Base-by-base conservation (phyloP, 2,888 invertebrate genomes). In the Meteorus colon region DNA sequence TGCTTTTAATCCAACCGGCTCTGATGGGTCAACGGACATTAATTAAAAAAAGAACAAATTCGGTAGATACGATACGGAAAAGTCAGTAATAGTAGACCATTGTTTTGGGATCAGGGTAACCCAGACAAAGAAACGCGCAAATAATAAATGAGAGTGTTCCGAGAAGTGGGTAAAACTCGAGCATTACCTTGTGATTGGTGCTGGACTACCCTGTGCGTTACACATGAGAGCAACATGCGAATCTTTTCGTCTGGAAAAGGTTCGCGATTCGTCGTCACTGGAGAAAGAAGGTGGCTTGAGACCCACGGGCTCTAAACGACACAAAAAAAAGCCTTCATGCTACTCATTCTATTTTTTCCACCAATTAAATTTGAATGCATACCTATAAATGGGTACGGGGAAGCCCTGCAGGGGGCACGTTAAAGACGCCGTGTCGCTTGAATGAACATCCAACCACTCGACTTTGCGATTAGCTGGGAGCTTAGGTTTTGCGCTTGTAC, bases 391-490 rank as follows among this genome's bases (percentile, higher is more conserved):
- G 78, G 88, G 87, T 86, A 94, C 92, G 83, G 95, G 95, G 90
- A 92, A 94, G 84, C 94, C 95, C 92, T 95, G 95, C 81, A 95
- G 94, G 89, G 94, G 94, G 89, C 95, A 95, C 86, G 94, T 91
- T 82, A 95, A 89, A 78, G 85, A 84, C 51, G 83, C 76, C n/a
- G 83, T 79, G 19, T 69, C 81, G 66, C 65, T 76, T 45, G 80
- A 77, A 59, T 76, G 81, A 34, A 82, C 84, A 45, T 89, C 89
- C 62, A 89, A 84, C 80, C 88, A 89, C 79, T 89, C 89, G 74
- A 89, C 83, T 83, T 89, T 90, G 77, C 89, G 86, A 81, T 86
- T 86, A 51, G 88, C 84, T 48, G 87, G 86, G 70, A 88, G 83
- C 82, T 88, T 88, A 34, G 88, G 88, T 80, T 87, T 88, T 59